These are phyloP conservation scores for Zosterops lateralis DNA, from an alignment of 2,113 vertebrate genomes.

Conservation along the genomic window DNA sequence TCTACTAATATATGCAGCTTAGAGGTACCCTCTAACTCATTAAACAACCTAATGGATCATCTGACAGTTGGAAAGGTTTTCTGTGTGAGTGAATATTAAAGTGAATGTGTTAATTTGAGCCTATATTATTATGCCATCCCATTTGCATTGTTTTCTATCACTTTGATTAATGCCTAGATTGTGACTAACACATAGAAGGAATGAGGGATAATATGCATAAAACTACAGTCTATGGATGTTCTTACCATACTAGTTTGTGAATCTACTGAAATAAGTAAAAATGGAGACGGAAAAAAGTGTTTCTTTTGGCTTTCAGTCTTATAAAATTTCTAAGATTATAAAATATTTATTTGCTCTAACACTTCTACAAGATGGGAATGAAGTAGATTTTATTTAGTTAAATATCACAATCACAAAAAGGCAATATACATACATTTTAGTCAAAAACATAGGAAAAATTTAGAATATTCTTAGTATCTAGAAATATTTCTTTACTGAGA, in stretches of 20 bases:
- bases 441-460: neutral
- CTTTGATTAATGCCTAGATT: conserved; percentile 30
- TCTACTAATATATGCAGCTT: neutral
- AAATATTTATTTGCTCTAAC: neutral
- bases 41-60: conserved; percentile 38
- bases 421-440: neutral
- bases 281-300: neutral
- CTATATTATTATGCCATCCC: conserved; percentile 12
- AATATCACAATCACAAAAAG: neutral
- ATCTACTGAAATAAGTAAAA: neutral
- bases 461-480: neutral
- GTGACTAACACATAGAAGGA: neutral
- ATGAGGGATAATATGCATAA: neutral
- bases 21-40: neutral
- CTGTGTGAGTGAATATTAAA: neutral
- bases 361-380: neutral
- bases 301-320: neutral
- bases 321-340: neutral
- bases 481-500: neutral
- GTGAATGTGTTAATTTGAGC: conserved; percentile 17
- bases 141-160: conserved; percentile 48
- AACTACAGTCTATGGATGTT: neutral
- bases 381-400: neutral
- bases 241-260: neutral
- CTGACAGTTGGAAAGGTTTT: conserved; percentile 35